phyloP scores from a whole-genome alignment of 2,113 vertebrate genomes.

The Muscicapa adusta region DNA sequence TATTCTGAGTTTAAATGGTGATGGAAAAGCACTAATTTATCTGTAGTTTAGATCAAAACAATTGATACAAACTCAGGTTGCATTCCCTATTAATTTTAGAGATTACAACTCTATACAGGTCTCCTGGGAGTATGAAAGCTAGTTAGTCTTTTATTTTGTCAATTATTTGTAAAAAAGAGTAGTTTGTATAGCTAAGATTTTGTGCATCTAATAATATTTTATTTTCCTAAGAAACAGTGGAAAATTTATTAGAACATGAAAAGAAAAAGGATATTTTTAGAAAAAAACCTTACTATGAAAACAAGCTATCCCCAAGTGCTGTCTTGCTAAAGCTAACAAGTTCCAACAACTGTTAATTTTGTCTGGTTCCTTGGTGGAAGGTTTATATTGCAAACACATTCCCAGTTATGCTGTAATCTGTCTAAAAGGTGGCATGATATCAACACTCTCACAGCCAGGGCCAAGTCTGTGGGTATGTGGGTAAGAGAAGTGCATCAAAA shows the following conservation, averaged over 20 bases:
- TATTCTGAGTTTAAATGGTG: background rate
- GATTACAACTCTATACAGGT: background rate
- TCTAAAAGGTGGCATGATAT: slow-evolving; percentile 25
- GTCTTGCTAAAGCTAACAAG: slow-evolving; percentile 18
- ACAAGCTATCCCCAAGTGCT: background rate
- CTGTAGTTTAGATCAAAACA: background rate
- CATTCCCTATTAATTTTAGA: background rate
- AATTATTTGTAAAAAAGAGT: background rate
- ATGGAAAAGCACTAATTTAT: background rate
- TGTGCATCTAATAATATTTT: background rate
- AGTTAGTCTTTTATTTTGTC: background rate
- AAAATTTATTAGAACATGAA: background rate
- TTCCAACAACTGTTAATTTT: slow-evolving; percentile 42
- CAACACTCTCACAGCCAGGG: background rate
- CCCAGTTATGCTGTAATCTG: slow-evolving; percentile 22
- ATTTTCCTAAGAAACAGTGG: background rate
- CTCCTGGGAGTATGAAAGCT: background rate
- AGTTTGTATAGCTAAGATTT: background rate
- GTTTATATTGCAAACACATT: slow-evolving; percentile 47
- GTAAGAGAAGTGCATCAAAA: background rate
- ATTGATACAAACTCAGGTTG: background rate
- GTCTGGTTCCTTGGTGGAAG: background rate
- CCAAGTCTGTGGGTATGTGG: background rate
- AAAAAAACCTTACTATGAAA: background rate
- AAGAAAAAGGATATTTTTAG: background rate